These are phyloP conservation scores for Grammomys surdaster DNA, from an alignment of 2,113 vertebrate genomes.

Conservation along the genomic window DNA sequence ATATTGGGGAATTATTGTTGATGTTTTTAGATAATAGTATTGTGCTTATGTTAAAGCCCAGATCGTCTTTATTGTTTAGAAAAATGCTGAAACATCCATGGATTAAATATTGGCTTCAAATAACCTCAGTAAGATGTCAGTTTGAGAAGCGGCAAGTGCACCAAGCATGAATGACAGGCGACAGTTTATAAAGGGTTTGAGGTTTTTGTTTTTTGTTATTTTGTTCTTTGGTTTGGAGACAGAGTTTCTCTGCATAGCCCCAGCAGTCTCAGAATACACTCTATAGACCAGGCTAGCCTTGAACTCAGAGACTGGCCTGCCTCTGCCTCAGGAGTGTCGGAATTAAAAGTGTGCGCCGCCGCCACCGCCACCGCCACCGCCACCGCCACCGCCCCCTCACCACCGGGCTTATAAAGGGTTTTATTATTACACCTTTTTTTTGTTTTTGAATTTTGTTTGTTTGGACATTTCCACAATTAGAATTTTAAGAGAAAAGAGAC, in stretches of 20 bases:
- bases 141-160: background rate
- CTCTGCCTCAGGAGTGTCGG: background rate
- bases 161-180: background rate
- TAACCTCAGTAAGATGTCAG: background rate
- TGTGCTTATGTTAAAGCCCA: background rate
- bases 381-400: too few relatives aligned
- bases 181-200: background rate
- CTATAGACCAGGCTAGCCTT: background rate
- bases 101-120: constrained; percentile 21
- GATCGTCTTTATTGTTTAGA: constrained; percentile 17
- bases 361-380: too few relatives aligned
- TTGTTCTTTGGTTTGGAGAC: background rate
- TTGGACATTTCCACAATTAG: constrained; percentile 11
- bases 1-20: background rate
- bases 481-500: constrained; percentile 16
- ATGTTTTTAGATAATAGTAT: constrained; percentile 35
- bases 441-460: constrained; percentile 33
- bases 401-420: background rate
- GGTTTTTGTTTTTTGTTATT: background rate
- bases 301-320: background rate
- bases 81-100: constrained; percentile 22
- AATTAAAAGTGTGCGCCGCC: background rate
- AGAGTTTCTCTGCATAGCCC: background rate
- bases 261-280: background rate
- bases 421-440: background rate